phyloP scores from a whole-genome alignment of 2,113 vertebrate genomes.

The Psammodynastes pulverulentus region DNA sequence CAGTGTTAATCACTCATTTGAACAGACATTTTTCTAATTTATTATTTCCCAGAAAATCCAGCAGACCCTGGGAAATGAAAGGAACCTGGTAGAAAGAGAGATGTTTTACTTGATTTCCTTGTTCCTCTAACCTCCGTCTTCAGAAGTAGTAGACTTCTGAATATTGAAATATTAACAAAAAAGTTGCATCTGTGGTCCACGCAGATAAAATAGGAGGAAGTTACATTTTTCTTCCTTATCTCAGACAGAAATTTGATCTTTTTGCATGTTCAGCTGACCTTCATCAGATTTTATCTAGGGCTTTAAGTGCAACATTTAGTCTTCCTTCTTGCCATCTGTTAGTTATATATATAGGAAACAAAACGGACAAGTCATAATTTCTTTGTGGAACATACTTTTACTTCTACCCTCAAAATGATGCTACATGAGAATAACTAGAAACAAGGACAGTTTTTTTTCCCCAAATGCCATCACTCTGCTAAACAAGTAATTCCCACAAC shows the following conservation, averaged over 20 bases:
- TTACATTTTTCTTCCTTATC: background rate
- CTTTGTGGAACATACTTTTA: background rate
- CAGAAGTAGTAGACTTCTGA: background rate
- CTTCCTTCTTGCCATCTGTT: background rate
- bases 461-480: too few species aligned
- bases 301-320: background rate
- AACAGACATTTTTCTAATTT: background rate
- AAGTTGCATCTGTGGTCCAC: background rate
- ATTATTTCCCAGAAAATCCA: background rate
- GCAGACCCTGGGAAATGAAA: background rate
- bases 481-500: too few species aligned
- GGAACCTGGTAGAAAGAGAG: background rate
- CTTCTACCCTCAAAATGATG: too few species aligned
- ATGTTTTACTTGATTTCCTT: background rate
- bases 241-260: background rate
- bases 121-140: background rate
- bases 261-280: background rate
- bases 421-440: too few species aligned
- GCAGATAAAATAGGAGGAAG: background rate
- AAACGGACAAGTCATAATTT: background rate
- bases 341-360: background rate
- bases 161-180: background rate
- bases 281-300: background rate
- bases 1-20: background rate
- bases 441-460: too few species aligned